Evolutionary conservation across 2,888 invertebrate species (phyloP).

Genomic region (Tetranychus truncatus): DNA sequence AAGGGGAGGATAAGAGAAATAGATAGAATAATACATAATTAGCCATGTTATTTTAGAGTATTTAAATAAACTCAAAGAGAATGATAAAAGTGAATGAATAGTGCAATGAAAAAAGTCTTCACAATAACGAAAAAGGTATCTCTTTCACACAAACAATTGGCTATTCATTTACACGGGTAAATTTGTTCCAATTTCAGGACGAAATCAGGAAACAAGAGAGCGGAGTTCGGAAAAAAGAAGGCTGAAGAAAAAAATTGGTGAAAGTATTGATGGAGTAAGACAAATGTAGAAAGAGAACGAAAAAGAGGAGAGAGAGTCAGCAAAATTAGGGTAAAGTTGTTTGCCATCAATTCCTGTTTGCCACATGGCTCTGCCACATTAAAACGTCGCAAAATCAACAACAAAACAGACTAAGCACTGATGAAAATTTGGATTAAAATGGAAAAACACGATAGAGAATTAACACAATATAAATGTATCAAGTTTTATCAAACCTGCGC

Average conservation of each 20-base stretch:
- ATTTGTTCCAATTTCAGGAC: neutral
- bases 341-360: neutral
- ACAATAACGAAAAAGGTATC: neutral
- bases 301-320: neutral
- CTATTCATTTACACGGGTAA: neutral
- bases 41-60: no score
- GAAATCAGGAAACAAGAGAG: neutral
- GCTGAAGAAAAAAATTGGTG: neutral
- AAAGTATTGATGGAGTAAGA: neutral
- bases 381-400: neutral
- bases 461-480: neutral
- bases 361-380: neutral
- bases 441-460: neutral
- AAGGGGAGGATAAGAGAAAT: neutral
- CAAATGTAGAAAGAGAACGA: conserved; percentile 1
- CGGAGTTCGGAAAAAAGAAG: neutral
- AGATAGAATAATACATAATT: no score
- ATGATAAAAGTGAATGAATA: neutral
- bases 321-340: conserved; percentile 2
- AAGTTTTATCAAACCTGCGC: neutral
- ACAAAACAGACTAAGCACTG: neutral
- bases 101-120: neutral
- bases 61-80: no score
- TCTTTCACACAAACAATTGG: neutral
- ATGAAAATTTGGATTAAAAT: neutral